Evolutionary conservation across 2,888 invertebrate species (phyloP).

Genomic region (Pollenia angustigena): DNA sequence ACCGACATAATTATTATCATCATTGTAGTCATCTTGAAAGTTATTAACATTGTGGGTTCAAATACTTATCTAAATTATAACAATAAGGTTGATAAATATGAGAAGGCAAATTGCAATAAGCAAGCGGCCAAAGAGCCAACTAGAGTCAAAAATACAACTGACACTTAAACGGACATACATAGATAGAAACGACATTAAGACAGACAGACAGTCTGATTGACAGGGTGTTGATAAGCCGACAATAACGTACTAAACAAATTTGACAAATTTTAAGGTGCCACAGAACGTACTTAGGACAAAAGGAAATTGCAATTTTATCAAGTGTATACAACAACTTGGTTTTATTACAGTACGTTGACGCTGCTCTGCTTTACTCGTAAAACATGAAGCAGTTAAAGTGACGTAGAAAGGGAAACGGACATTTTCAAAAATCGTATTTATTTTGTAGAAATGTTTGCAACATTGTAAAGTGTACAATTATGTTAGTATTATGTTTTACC

Average conservation of each 20-base stretch:
- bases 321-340: background rate
- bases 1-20: slow-evolving; percentile 4
- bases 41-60: slow-evolving; percentile 26
- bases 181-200: background rate
- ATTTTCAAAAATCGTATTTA: background rate
- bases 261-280: slow-evolving; percentile 36
- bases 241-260: slow-evolving; percentile 30
- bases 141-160: background rate
- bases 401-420: background rate
- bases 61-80: slow-evolving; percentile 13
- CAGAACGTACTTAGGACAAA: slow-evolving; percentile 42
- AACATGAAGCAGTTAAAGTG: background rate
- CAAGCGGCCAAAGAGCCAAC: slow-evolving; percentile 18
- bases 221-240: slow-evolving; percentile 20
- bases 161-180: background rate
- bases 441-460: slow-evolving; percentile 26
- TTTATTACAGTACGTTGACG: background rate
- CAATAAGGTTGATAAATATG: slow-evolving; percentile 34
- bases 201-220: background rate
- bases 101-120: slow-evolving; percentile 13
- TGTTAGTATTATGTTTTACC: slow-evolving; percentile 26
- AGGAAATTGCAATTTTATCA: slow-evolving; percentile 57
- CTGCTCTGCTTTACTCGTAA: background rate
- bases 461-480: slow-evolving; percentile 6
- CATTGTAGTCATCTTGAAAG: slow-evolving; percentile 25